A percentile compares a stretch with the other conserved stretches of the same genome.
Evolutionary conservation across 2,797 vertebrate genomes (phyloP).

Genomic region (Pipistrellus pipistrellus): DNA sequence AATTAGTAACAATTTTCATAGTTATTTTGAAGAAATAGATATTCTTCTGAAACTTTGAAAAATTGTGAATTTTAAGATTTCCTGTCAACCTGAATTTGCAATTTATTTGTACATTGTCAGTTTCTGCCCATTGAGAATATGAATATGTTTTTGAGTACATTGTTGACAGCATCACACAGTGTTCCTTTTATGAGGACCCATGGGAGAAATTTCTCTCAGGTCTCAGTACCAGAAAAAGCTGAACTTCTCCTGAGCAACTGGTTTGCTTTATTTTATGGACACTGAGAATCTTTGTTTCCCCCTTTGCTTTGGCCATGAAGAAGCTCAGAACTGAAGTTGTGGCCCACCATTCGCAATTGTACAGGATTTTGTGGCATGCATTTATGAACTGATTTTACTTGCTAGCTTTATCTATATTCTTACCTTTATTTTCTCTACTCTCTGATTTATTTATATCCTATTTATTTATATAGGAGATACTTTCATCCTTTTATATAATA

Average conservation of each 20-base stretch:
- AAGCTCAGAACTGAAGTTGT: constrained; percentile 65
- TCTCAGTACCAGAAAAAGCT: constrained; percentile 69
- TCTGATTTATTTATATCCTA: constrained; percentile 70
- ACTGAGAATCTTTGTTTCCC: constrained; percentile 61
- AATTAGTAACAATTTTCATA: constrained; percentile 33
- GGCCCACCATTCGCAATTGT: constrained; percentile 31
- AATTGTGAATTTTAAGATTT: constrained; percentile 63
- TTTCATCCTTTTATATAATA: constrained; percentile 24
- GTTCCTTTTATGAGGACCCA: constrained; percentile 56
- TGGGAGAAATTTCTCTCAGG: constrained; percentile 67
- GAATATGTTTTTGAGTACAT: constrained; percentile 58
- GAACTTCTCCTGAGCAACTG: constrained; percentile 52
- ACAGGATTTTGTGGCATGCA: constrained; percentile 56
- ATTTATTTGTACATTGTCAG: constrained; percentile 68
- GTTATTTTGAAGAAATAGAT: constrained; percentile 68
- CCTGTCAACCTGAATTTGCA: constrained; percentile 65
- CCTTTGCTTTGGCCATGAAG: constrained; percentile 67
- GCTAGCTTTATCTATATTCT: constrained; percentile 60
- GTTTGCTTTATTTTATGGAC: constrained; percentile 72
- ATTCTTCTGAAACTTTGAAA: constrained; percentile 54
- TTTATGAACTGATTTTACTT: constrained; percentile 64
- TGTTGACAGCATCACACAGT: constrained; percentile 49
- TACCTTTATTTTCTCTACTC: constrained; percentile 64
- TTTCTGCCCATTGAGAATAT: constrained; percentile 66
- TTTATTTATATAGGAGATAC: background rate